A percentile compares a stretch with the other conserved stretches of the same genome.
phyloP scores from a whole-genome alignment of 2,888 invertebrate genomes.

The Escarpia spicata region DNA sequence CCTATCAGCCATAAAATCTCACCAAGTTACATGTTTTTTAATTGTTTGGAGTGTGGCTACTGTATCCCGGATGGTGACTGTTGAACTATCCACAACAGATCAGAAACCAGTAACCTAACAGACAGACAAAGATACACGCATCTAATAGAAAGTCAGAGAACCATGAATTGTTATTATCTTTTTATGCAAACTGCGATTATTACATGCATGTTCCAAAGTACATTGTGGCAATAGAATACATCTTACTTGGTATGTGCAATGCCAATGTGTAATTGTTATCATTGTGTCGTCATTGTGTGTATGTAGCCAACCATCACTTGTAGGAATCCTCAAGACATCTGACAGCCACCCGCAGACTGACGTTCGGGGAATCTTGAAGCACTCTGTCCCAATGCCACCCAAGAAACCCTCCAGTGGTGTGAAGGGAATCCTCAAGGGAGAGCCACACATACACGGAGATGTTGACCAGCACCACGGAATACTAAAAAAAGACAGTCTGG shows the following conservation, averaged over 20 bases:
- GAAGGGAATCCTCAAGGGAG: slow-evolving; percentile 34
- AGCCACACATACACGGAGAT: slow-evolving; percentile 26
- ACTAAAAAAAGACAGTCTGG: slow-evolving; percentile 29
- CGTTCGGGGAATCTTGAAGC: not conserved
- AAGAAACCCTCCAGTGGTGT: slow-evolving; percentile 28
- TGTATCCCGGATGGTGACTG: too few relatives aligned
- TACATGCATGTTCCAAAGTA: not conserved
- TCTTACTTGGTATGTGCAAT: not conserved
- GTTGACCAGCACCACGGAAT: slow-evolving; percentile 25
- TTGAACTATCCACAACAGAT: too few relatives aligned
- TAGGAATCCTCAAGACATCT: not conserved
- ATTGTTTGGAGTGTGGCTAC: too few relatives aligned
- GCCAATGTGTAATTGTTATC: not conserved
- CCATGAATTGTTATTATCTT: too few relatives aligned
- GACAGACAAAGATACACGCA: too few relatives aligned
- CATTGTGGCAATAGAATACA: not conserved
- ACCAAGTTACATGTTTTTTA: too few relatives aligned
- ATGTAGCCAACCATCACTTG: not conserved
- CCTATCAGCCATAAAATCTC: too few relatives aligned
- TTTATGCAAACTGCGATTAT: too few relatives aligned
- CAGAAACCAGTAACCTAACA: too few relatives aligned
- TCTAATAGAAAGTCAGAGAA: too few relatives aligned
- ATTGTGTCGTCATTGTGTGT: not conserved
- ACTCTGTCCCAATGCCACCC: not conserved
- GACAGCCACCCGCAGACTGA: not conserved